Conservation (phyloP, 1,140 invertebrate genomes). For the Centruroides vittatus region DNA sequence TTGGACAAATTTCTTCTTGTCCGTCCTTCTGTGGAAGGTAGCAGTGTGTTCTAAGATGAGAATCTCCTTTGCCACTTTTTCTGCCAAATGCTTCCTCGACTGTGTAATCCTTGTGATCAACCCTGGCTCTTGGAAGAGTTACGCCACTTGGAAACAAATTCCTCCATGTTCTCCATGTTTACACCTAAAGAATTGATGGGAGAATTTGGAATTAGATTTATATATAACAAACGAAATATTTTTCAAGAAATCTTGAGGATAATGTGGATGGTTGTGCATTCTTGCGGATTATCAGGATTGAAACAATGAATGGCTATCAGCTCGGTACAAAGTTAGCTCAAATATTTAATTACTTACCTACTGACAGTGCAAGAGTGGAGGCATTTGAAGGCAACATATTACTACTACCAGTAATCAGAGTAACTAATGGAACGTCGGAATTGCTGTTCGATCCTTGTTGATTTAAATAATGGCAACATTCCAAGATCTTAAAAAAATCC, state of each 20-base stretch:
- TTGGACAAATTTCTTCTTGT: too few relatives aligned
- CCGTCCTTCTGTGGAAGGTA: too few relatives aligned
- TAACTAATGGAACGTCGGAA: constrained; percentile 37
- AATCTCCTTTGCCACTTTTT: too few relatives aligned
- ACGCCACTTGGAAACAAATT: constrained; percentile 51
- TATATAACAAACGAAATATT: too few relatives aligned
- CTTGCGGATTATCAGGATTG: too few relatives aligned
- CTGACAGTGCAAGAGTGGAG: constrained; percentile 39
- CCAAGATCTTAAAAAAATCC: constrained; percentile 49
- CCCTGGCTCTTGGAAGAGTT: constrained; percentile 26
- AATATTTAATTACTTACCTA: constrained; percentile 26
- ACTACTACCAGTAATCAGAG: constrained; percentile 37
- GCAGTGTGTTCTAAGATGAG: too few relatives aligned
- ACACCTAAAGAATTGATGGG: constrained; percentile 34
- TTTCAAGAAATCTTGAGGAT: too few relatives aligned
- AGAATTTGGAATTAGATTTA: too few relatives aligned
- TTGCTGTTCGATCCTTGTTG: constrained; percentile 30
- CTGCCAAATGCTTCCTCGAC: too few relatives aligned
- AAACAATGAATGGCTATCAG: too few relatives aligned
- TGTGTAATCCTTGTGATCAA: not conserved
- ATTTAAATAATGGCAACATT: constrained; percentile 50
- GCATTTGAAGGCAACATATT: constrained; percentile 27
- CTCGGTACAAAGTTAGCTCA: too few relatives aligned
- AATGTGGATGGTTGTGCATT: too few relatives aligned
- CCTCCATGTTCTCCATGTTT: constrained; percentile 45